phyloP scores from a whole-genome alignment of 1,140 invertebrate genomes.

The Antheraea pernyi region DNA sequence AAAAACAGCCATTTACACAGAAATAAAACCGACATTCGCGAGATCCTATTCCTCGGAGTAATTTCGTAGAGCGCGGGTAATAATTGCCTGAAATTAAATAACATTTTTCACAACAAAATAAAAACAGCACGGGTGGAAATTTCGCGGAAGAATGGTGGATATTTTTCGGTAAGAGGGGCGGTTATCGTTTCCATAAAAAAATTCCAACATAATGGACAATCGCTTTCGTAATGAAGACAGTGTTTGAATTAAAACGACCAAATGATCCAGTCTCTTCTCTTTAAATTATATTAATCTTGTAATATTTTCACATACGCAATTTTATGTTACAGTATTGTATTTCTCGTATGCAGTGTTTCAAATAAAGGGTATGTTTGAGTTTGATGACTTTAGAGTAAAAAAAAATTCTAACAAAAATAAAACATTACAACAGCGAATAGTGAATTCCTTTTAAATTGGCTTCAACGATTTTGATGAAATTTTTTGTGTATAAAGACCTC shows the following conservation, averaged over 20 bases:
- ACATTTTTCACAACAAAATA: constrained; percentile 73
- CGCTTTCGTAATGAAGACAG: constrained; percentile 40
- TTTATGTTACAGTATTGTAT: too few species aligned
- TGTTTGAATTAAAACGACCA: constrained; percentile 17
- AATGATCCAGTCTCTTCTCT: not conserved
- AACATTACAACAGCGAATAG: too few species aligned
- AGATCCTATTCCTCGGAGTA: constrained; percentile 69
- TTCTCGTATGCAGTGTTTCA: too few species aligned
- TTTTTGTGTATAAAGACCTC: too few species aligned
- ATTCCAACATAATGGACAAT: constrained; percentile 64
- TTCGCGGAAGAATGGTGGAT: constrained; percentile 57
- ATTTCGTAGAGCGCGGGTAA: constrained; percentile 73
- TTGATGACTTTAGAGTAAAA: too few species aligned
- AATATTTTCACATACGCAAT: not conserved
- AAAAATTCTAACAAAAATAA: too few species aligned
- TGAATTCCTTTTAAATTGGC: too few species aligned
- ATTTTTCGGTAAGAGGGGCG: constrained; percentile 53
- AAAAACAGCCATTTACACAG: constrained; percentile 54
- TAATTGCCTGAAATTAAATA: constrained; percentile 77
- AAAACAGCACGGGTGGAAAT: constrained; percentile 64
- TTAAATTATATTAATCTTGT: not conserved
- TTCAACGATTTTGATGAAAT: too few species aligned
- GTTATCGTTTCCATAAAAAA: constrained; percentile 64
- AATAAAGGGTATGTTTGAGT: too few species aligned
- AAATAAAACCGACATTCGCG: constrained; percentile 63